Evolutionary conservation across 2,888 invertebrate genomes (phyloP).

Genomic region (Phorcus lineatus): DNA sequence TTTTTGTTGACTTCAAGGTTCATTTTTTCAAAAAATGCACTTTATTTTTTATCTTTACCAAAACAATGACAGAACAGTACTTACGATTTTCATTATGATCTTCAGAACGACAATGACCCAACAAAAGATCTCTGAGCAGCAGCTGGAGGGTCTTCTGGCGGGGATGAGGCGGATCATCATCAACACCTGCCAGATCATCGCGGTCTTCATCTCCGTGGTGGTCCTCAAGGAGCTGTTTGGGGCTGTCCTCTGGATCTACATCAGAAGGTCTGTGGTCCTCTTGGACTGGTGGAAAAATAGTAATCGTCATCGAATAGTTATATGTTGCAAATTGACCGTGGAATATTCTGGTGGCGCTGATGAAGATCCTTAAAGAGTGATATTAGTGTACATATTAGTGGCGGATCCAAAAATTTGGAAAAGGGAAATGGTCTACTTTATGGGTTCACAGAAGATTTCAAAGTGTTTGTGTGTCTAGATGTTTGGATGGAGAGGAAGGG

Average conservation of each 20-base stretch:
- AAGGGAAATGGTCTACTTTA: too few relatives aligned
- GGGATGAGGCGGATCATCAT: conserved; percentile 65
- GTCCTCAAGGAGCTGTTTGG: conserved; percentile 70
- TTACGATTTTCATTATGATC: not conserved
- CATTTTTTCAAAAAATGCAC: too few relatives aligned
- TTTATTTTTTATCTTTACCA: not conserved
- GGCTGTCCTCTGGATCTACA: conserved; percentile 72
- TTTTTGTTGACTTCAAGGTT: too few relatives aligned
- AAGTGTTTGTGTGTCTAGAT: too few relatives aligned
- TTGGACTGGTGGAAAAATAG: not conserved
- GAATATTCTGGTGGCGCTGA: too few relatives aligned
- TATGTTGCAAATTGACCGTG: too few relatives aligned
- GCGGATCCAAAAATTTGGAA: too few relatives aligned
- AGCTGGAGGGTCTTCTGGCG: conserved; percentile 58
- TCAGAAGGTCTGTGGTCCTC: conserved; percentile 62
- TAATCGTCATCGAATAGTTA: too few relatives aligned
- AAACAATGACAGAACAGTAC: not conserved
- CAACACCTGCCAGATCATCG: conserved; percentile 67
- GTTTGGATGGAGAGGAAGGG: too few relatives aligned
- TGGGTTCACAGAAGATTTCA: too few relatives aligned
- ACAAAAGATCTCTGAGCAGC: conserved; percentile 53
- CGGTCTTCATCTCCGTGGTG: conserved; percentile 67
- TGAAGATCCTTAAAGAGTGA: too few relatives aligned
- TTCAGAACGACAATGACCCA: conserved; percentile 46
- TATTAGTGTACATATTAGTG: too few relatives aligned